These are phyloP conservation scores for Orchestia grillus DNA, from an alignment of 1,140 invertebrate genomes.

Conservation along the genomic window DNA sequence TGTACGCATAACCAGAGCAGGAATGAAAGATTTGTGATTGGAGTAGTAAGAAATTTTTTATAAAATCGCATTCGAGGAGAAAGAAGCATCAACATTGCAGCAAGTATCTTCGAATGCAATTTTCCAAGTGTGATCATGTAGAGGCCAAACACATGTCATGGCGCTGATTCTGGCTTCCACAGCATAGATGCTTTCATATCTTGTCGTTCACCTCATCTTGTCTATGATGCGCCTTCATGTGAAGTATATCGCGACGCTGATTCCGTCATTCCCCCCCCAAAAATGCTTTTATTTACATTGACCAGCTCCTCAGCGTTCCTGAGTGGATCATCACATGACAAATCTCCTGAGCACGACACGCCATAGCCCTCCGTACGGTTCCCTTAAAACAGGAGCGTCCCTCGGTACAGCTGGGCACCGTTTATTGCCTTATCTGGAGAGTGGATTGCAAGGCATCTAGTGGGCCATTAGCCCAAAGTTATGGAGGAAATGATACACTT, in stretches of 20 bases:
- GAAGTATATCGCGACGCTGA: no score
- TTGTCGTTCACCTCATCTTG: not conserved
- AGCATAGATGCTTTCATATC: not conserved
- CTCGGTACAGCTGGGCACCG: conserved; percentile 9
- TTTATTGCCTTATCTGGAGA: conserved; percentile 52
- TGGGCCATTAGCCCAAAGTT: conserved; percentile 43
- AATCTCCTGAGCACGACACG: no score
- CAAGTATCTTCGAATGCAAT: not conserved
- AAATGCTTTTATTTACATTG: no score
- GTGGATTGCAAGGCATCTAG: conserved; percentile 19
- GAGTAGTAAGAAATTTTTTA: no score
- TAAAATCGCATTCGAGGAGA: no score
- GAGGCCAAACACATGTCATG: not conserved
- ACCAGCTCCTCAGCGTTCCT: no score
- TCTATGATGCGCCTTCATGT: not conserved
- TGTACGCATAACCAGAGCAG: no score
- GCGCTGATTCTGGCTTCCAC: not conserved
- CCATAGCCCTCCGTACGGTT: no score
- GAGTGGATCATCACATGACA: no score
- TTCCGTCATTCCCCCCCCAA: no score
- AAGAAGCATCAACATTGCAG: not conserved
- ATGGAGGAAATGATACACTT: conserved; percentile 51
- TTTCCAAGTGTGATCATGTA: not conserved
- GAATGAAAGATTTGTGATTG: no score
- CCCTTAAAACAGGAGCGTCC: not conserved